Base-by-base conservation (phyloP, 2,113 vertebrate species). In the Tautogolabrus adspersus region DNA sequence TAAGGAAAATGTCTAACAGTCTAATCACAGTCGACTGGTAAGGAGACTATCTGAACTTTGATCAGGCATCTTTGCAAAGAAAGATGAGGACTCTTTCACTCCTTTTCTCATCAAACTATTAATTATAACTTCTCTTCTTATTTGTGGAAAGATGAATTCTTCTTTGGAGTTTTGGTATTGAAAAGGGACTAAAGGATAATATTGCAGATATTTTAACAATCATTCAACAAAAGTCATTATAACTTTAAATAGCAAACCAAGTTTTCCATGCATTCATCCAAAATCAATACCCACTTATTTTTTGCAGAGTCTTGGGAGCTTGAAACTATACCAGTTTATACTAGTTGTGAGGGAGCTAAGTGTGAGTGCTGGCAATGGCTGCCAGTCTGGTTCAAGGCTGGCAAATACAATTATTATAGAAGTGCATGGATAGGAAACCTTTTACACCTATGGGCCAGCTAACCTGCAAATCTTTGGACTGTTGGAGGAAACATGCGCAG, bases 391-490 rank as follows among this genome's bases (percentile, higher is more conserved):
- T 44, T 72, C 40, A 58, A 37, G 21, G 26, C 13, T n/a, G 10
- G 8, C 51, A 63, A 23, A 26, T 16, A 4, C 6, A 34, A 16
- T 19, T 12, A 30, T 8, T 5, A 23, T 51, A 46, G 44, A 5
- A 18, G 30, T 61, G 8, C 21, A 60, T 37, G 42, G 38, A 61
- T 58, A 64, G n/a, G 13, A 62, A 57, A 40, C 47, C 42, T 70
- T 70, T 85, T 47, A 38, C 54, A 57, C 72, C 44, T 34, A 69
- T 55, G 38, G 40, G 71, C 76, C 46, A 70, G 23, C 22, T 42
- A 46, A 76, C 44, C 12, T 69, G 37, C 37, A 34, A 5, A 7
- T 49, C 2, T 10, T 22, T 1, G 46, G 46, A 65, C 52, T 73
- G 52, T 49, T 1, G 38, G 46, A 40, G 55, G 63, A 60, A 78